These are phyloP conservation scores for Protomyctophum bolini DNA, from an alignment of 2,113 vertebrate genomes.

Conservation along the genomic window DNA sequence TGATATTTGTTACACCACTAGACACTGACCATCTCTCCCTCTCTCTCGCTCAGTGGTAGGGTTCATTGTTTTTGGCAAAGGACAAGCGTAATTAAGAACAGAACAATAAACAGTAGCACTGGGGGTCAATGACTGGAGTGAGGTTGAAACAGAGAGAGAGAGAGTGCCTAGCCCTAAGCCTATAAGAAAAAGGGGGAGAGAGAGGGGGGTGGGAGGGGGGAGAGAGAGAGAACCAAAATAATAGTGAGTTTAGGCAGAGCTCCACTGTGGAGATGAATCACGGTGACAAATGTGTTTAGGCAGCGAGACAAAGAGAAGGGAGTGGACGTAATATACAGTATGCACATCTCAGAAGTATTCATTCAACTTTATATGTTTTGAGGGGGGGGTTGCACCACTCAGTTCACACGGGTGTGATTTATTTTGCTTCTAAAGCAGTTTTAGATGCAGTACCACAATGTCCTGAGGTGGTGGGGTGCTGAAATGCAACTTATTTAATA, in stretches of 20 bases:
- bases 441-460: too few relatives aligned
- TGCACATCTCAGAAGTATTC: background rate
- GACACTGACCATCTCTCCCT: background rate
- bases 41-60: background rate
- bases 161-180: background rate
- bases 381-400: too few relatives aligned
- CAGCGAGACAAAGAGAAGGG: background rate
- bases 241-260: conserved; percentile 15
- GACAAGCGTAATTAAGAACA: too few relatives aligned
- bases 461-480: too few relatives aligned
- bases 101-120: too few relatives aligned
- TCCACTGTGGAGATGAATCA: conserved; percentile 24
- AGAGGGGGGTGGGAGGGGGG: conserved; percentile 1
- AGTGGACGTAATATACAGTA: background rate
- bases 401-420: too few relatives aligned
- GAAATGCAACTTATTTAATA: too few relatives aligned
- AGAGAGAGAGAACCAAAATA: conserved; percentile 12
- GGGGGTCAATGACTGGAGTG: too few relatives aligned
- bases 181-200: background rate
- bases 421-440: too few relatives aligned
- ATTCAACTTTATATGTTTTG: too few relatives aligned
- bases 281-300: conserved; percentile 6
- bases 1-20: background rate
- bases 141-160: background rate
- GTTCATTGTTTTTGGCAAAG: too few relatives aligned